Evolutionary conservation across 1,140 invertebrate species (phyloP).

Genomic region (Vanessa tameamea): DNA sequence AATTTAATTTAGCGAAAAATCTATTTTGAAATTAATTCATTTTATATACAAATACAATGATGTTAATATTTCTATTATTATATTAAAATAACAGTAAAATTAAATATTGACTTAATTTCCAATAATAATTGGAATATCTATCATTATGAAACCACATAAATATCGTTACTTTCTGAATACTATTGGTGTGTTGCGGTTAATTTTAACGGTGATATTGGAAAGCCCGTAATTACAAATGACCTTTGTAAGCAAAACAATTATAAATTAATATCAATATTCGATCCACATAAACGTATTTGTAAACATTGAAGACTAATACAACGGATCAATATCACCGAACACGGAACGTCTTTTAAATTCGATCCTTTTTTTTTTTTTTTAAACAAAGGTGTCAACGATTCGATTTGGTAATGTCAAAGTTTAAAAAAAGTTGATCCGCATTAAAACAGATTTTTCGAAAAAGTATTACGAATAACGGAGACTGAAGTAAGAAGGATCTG

Average conservation of each 20-base stretch:
- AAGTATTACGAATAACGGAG: conserved; percentile 40
- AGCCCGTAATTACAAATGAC: conserved; percentile 16
- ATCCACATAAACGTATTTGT: not conserved
- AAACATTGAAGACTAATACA: not conserved
- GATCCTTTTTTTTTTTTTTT: not conserved
- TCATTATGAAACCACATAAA: conserved; percentile 7
- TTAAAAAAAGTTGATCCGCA: conserved; percentile 18
- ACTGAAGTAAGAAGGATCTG: conserved; percentile 64
- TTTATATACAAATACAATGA: not conserved
- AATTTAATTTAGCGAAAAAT: too few species aligned
- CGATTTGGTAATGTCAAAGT: conserved; percentile 8
- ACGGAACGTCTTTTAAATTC: too few species aligned
- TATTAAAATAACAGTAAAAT: too few species aligned
- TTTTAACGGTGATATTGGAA: conserved; percentile 13
- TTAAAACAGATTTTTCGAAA: conserved; percentile 52
- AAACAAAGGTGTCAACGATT: conserved; percentile 22
- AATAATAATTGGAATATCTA: not conserved
- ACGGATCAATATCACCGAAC: not conserved
- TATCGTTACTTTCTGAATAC: conserved; percentile 10
- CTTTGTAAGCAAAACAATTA: not conserved
- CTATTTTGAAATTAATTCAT: not conserved
- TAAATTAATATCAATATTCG: not conserved
- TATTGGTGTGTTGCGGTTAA: conserved; percentile 3
- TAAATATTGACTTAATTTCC: too few species aligned
- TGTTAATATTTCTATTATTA: not conserved